These are phyloP conservation scores for Parnassius apollo DNA, from an alignment of 2,888 invertebrate genomes.

Conservation along the genomic window DNA sequence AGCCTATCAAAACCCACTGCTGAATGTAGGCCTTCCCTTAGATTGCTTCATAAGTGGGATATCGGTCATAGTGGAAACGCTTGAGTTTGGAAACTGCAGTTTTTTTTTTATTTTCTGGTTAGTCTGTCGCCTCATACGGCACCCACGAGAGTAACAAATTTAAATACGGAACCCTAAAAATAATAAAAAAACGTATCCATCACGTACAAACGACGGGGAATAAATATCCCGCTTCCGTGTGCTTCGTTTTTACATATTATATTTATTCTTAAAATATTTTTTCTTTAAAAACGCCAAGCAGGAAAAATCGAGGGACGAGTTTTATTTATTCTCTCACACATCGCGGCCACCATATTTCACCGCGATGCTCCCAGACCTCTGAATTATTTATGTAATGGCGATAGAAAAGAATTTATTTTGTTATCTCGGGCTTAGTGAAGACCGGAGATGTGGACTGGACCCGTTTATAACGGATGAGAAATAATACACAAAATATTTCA, in stretches of 20 bases:
- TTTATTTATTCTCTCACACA: constrained; percentile 50
- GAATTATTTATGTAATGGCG: constrained; percentile 72
- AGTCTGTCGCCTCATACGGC: too few relatives aligned
- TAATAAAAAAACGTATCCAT: background rate
- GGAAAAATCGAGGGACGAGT: constrained; percentile 44
- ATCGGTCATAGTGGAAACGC: too few relatives aligned
- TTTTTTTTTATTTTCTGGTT: too few relatives aligned
- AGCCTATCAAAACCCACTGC: too few relatives aligned
- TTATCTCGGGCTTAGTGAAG: constrained; percentile 16
- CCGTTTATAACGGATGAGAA: constrained; percentile 1
- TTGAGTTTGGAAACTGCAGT: too few relatives aligned
- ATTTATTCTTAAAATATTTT: constrained; percentile 20
- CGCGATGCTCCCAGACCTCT: constrained; percentile 52
- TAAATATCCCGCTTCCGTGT: constrained; percentile 6
- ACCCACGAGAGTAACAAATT: background rate
- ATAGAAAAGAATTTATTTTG: constrained; percentile 38
- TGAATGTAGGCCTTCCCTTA: too few relatives aligned
- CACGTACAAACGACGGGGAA: constrained; percentile 1
- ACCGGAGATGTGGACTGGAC: background rate
- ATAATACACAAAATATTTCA: constrained; percentile 9
- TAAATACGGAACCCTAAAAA: constrained; percentile 5
- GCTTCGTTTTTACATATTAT: constrained; percentile 21
- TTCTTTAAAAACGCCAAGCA: constrained; percentile 35
- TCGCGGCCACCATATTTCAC: constrained; percentile 65
- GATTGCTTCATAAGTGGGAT: too few relatives aligned